Evolutionary conservation across 2,888 invertebrate genomes (phyloP), one percentile per base, ranked within the genome.

Genomic region (Diarsia mendica): DNA sequence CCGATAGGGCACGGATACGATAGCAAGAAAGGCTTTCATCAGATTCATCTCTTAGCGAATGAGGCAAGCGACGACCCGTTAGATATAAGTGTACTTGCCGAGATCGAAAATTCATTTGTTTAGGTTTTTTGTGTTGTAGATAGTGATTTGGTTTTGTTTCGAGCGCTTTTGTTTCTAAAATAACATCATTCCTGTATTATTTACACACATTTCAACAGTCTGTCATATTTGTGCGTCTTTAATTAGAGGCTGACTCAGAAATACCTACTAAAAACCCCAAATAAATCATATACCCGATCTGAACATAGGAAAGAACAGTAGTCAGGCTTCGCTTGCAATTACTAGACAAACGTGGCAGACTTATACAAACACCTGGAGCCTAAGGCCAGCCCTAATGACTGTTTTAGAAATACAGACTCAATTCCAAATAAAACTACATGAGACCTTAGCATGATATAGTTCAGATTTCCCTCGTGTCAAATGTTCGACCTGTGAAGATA

Each of bases 1-100:
- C 79, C 85, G 89, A 89, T 89, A 91, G 87, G 86, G 86, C 87
- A 89, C 82, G 85, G 82, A 85, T 68, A 69, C 79, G 83, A 84
- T 48, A 33, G 60, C 83, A 85, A 87, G 70, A 61, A 70, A 66
- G 65, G 86, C 88, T 89, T 88, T 87, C 85, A 87, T 86, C 87
- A 79, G 60, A 60, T 78, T 71, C 65, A 83, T 83, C 70, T 75
- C 73, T 68, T 71, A 68, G 63, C 73, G 64, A 55, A 65, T 55
- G 73, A 55, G 67, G 11, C 58, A 44, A 46, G 44, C 53, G 28
- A 39, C 13, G 44, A 46, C 44, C 60, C 71, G 58, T 84, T 84
- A 64, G 33, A 51, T 81, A 68, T 83, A 68, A 83, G 70, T 68
- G 79, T 55, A 79, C 51, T n/a, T 55, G 53, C 51, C 28, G 55